Conservation (phyloP, 2,888 invertebrate genomes). For the Campaea margaritaria region DNA sequence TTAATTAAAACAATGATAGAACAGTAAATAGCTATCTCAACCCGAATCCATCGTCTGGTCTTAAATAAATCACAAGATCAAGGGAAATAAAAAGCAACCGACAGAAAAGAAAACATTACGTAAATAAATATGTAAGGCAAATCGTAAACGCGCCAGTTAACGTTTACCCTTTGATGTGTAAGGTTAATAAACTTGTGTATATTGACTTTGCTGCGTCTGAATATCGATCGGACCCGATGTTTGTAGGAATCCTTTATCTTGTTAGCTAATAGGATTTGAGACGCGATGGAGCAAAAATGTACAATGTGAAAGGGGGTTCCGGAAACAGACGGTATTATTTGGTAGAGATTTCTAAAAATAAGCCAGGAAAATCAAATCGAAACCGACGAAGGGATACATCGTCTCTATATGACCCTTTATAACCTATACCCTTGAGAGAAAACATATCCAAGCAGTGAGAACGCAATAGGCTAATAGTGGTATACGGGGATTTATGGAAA, state of each 20-base stretch:
- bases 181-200: conserved; percentile 50
- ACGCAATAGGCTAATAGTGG: no score
- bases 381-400: no score
- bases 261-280: conserved; percentile 8
- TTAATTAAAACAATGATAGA: not conserved
- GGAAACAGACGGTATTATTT: not conserved
- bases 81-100: conserved; percentile 46
- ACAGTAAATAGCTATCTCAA: conserved; percentile 7
- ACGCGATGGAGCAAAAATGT: not conserved
- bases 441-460: no score
- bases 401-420: no score
- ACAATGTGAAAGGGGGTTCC: not conserved
- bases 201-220: conserved; percentile 34
- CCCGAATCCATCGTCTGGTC: conserved; percentile 34
- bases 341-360: no score
- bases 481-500: no score
- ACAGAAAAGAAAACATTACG: conserved; percentile 42
- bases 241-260: conserved; percentile 5
- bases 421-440: no score
- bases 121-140: conserved; percentile 49
- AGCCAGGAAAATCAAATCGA: no score
- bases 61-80: conserved; percentile 55
- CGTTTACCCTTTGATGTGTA: conserved; percentile 55
- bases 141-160: conserved; percentile 36
- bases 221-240: not conserved